Conservation (phyloP, 2,888 invertebrate species). For the Cyrtodaria siliqua region DNA sequence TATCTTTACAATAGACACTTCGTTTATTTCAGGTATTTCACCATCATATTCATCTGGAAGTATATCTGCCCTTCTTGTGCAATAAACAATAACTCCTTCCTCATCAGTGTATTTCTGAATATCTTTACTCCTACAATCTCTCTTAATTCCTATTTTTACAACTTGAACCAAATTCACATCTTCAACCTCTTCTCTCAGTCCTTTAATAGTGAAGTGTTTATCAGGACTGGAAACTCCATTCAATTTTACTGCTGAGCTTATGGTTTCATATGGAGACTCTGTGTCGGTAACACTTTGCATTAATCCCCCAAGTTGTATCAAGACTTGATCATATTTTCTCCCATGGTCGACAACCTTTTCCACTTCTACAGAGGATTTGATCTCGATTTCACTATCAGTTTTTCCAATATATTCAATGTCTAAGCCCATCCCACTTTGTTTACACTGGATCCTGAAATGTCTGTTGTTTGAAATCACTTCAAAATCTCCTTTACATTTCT, state of each 20-base stretch:
- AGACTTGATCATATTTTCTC: slow-evolving; percentile 28
- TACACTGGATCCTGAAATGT: slow-evolving; percentile 26
- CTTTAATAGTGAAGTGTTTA: neutral
- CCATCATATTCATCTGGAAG: too few relatives aligned
- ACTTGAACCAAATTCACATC: slow-evolving; percentile 14
- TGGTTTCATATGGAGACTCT: neutral
- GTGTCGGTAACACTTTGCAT: neutral
- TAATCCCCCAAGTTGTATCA: slow-evolving; percentile 42
- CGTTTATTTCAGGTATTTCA: too few relatives aligned
- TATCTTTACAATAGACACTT: too few relatives aligned
- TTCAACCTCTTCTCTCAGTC: neutral
- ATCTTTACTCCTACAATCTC: slow-evolving; percentile 25
- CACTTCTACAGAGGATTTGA: slow-evolving; percentile 13
- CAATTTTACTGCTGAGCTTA: neutral
- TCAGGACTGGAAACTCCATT: too few relatives aligned
- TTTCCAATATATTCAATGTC: slow-evolving; percentile 18
- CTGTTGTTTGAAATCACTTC: slow-evolving; percentile 26
- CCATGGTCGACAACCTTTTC: neutral
- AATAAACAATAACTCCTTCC: slow-evolving; percentile 47
- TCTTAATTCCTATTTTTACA: slow-evolving; percentile 51
- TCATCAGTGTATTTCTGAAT: slow-evolving; percentile 33
- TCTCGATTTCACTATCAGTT: slow-evolving; percentile 26
- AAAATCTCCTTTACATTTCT: slow-evolving; percentile 27
- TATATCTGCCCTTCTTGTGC: slow-evolving; percentile 44
- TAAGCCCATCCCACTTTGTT: slow-evolving; percentile 7